Evolutionary conservation across 1,140 invertebrate species (phyloP), one percentile per base, ranked within the genome.

Genomic region (Riptortus pedestris): DNA sequence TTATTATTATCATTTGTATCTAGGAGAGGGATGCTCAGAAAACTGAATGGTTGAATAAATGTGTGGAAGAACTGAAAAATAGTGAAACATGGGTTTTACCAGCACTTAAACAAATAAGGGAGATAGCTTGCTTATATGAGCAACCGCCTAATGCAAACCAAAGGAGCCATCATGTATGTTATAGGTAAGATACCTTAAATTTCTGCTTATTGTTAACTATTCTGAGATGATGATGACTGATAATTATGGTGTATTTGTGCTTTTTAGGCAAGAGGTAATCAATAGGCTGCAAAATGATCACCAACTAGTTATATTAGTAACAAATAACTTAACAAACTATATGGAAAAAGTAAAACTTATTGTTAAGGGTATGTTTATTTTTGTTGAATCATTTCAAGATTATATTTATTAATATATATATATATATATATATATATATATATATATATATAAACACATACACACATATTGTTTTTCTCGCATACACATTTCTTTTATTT

Each of bases 21-120:
- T 83, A 95, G 81, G 93, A 98, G 72, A 82, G 93, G 68, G 94
- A 98, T 78, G 86, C 89, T 28, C 94, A 97, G 76, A 98, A 98
- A 76, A 91, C 90, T 51, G 83, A 91, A 60, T 98, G 94, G 94
- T 76, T 98, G 52, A 88, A 94, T 71, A 92, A 91, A 72, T 97
- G 95, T 74, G 93, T 98, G 14, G 91, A 94, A 69, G 93, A 98
- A 74, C 75, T 98, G 28, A 95, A 94, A 72, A 85, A 81, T 62
- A 84, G 84, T 51, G 90, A 93, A 69, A 83, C 81, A 61, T 97
- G 93, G 93, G 94, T 93, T 9, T 74, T 98, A 68, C 93, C 94
- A 26, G 91, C 94, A 11, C 77, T 98, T 47, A 96, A 96, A 74
- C 90, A 96, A 76, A 97, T 98, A 72, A 82, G 88, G 33, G 94